These are phyloP conservation scores for Antechinus flavipes DNA, from an alignment of 2,113 vertebrate genomes.

Conservation along the genomic window DNA sequence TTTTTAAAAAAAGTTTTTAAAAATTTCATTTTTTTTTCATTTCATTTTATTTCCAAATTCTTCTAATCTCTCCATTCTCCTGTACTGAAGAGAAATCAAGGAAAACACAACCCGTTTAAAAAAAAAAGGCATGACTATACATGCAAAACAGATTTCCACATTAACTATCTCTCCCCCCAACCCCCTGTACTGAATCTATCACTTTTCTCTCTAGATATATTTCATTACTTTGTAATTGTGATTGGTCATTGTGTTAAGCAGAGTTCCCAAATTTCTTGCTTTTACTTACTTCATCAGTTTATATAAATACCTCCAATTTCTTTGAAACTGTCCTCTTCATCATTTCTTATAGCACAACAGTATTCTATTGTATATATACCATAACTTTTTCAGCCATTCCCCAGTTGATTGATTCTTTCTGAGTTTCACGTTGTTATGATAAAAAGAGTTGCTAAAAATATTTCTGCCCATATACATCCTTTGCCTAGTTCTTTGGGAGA, in stretches of 20 bases:
- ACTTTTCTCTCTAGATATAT: background rate
- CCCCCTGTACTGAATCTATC: background rate
- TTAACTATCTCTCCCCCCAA: background rate
- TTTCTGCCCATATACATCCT: background rate
- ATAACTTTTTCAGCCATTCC: background rate
- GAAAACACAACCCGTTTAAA: background rate
- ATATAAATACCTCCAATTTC: background rate
- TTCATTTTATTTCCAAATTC: background rate
- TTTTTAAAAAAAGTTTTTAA: no score
- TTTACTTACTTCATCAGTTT: background rate
- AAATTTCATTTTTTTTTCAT: background rate
- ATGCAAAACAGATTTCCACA: background rate
- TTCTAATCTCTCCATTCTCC: background rate
- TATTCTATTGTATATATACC: background rate
- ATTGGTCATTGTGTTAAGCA: background rate
- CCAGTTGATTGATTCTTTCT: background rate
- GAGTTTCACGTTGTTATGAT: background rate
- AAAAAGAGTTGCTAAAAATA: background rate
- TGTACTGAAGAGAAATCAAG: background rate
- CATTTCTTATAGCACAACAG: background rate
- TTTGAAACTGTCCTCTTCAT: background rate
- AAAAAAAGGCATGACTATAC: no score
- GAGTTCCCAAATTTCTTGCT: background rate
- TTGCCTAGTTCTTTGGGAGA: background rate
- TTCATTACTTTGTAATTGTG: background rate